phyloP scores from a whole-genome alignment of 2,888 invertebrate species.

The Cryptus viduatorius region DNA sequence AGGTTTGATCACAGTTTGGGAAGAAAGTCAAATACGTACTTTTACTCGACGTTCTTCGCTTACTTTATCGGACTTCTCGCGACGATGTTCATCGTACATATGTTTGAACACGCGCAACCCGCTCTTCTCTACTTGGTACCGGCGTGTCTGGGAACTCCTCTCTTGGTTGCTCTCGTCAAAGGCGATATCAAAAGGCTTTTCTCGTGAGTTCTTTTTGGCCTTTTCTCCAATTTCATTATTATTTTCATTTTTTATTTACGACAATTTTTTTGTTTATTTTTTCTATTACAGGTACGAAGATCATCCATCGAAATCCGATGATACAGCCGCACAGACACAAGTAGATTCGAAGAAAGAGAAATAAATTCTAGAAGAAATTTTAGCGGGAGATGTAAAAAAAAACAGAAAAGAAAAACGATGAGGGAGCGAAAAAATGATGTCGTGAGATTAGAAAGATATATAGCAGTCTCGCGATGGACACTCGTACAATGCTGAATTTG shows the following conservation, averaged over 20 bases:
- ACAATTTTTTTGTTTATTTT: slow-evolving; percentile 74
- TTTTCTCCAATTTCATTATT: slow-evolving; percentile 15
- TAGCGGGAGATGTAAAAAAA: slow-evolving; percentile 14
- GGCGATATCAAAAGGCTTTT: slow-evolving; percentile 96
- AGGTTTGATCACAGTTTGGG: slow-evolving; percentile 97
- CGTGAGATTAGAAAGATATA: slow-evolving; percentile 9
- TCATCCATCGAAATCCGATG: slow-evolving; percentile 86
- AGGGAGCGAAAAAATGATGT: slow-evolving; percentile 16
- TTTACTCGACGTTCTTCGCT: slow-evolving; percentile 95
- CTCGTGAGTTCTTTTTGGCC: slow-evolving; percentile 88
- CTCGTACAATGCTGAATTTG: slow-evolving; percentile 28
- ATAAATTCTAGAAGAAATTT: slow-evolving; percentile 68
- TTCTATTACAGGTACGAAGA: slow-evolving; percentile 88
- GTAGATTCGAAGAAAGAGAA: slow-evolving; percentile 78
- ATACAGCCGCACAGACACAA: slow-evolving; percentile 81
- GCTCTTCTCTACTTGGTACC: slow-evolving; percentile 99
- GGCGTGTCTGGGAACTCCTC: slow-evolving; percentile 96
- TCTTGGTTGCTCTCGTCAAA: slow-evolving; percentile 93
- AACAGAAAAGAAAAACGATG: slow-evolving; percentile 20
- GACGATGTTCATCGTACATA: slow-evolving; percentile 99
- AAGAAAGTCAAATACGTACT: slow-evolving; percentile 93
- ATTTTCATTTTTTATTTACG: slow-evolving; percentile 29
- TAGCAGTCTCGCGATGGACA: slow-evolving; percentile 24
- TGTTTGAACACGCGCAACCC: slow-evolving; percentile 99
- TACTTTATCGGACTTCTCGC: slow-evolving; percentile 97